These are phyloP conservation scores for Coryphaenoides rupestris DNA, from an alignment of 2,113 vertebrate genomes.

Conservation along the genomic window DNA sequence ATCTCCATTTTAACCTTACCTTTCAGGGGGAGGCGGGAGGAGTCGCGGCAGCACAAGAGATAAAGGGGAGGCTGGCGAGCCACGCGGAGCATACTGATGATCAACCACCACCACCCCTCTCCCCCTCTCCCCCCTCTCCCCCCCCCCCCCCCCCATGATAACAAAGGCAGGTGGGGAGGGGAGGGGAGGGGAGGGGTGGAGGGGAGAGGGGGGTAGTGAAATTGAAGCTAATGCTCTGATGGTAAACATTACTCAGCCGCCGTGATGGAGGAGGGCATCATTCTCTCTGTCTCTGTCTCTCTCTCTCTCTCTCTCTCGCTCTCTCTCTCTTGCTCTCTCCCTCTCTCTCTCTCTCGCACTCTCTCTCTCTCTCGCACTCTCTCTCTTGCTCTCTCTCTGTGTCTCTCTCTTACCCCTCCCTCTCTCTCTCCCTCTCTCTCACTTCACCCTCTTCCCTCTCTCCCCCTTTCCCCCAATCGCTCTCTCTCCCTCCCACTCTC, in stretches of 20 bases:
- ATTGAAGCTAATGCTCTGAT: conserved; percentile 53
- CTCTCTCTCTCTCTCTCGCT: conserved; percentile 24
- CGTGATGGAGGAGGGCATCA: conserved; percentile 31
- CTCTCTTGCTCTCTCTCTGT: too few relatives aligned
- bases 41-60: conserved; percentile 37
- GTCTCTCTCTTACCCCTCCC: conserved; percentile 10
- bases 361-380: too few relatives aligned
- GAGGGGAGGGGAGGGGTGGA: too few relatives aligned
- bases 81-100: conserved; percentile 61
- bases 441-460: too few relatives aligned
- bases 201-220: conserved; percentile 31
- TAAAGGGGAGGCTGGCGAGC: conserved; percentile 46
- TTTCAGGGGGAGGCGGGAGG: conserved; percentile 55
- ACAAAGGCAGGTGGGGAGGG: not conserved
- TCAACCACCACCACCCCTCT: too few relatives aligned
- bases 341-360: too few relatives aligned
- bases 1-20: conserved; percentile 76
- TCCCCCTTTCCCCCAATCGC: too few relatives aligned
- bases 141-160: not conserved
- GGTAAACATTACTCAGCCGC: conserved; percentile 41
- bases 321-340: conserved; percentile 29
- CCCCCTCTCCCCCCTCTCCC: not conserved
- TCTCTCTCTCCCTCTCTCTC: conserved; percentile 8
- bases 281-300: conserved; percentile 7
- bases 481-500: conserved; percentile 26